phyloP scores from a whole-genome alignment of 1,140 invertebrate genomes.

The Anastrepha obliqua region DNA sequence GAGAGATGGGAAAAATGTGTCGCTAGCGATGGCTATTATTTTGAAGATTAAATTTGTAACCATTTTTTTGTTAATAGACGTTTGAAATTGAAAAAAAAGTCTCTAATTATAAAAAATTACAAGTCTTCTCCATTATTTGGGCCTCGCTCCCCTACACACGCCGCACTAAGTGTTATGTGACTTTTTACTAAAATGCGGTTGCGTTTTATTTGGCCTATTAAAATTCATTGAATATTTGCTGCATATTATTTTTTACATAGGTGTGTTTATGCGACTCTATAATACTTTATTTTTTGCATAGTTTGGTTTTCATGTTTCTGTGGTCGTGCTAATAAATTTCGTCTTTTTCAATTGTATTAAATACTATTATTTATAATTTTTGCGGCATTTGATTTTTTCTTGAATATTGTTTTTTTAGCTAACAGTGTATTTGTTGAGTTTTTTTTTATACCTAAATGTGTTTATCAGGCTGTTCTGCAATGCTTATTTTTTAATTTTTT shows the following conservation, averaged over 20 bases:
- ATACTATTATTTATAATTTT: background rate
- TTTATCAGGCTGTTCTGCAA: no score
- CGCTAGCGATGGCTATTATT: no score
- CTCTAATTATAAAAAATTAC: background rate
- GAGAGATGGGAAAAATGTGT: no score
- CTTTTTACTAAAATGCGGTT: background rate
- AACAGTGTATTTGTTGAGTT: background rate
- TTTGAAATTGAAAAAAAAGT: no score
- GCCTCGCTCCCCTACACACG: background rate
- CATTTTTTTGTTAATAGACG: no score
- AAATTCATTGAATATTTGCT: constrained; percentile 36
- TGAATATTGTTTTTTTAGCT: no score
- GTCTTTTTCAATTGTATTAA: background rate
- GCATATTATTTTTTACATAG: no score
- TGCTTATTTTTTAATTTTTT: background rate
- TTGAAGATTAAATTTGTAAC: no score
- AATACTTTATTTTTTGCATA: background rate
- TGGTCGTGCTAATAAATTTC: background rate
- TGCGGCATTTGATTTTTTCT: no score
- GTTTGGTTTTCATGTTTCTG: no score
- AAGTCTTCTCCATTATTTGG: background rate
- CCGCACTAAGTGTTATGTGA: background rate
- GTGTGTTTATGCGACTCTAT: background rate
- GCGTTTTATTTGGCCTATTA: background rate
- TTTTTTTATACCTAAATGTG: background rate